Evolutionary conservation across 2,888 invertebrate genomes (phyloP).

Genomic region (Apoda limacodes): DNA sequence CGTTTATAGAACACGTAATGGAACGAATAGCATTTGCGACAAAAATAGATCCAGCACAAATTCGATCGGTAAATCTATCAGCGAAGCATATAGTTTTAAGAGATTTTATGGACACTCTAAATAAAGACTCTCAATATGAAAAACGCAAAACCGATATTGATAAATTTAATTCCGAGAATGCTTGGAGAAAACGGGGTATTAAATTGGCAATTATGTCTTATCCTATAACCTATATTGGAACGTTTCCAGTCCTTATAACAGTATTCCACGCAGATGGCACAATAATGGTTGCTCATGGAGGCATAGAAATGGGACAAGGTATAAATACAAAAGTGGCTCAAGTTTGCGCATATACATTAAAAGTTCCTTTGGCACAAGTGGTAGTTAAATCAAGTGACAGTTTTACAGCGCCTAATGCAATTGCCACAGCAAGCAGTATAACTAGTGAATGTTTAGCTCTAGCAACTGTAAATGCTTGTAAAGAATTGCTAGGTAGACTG

Average conservation of each 20-base stretch:
- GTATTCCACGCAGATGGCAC: slow-evolving; percentile 77
- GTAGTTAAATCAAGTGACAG: slow-evolving; percentile 75
- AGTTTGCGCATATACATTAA: slow-evolving; percentile 76
- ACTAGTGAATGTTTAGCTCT: slow-evolving; percentile 77
- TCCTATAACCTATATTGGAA: slow-evolving; percentile 61
- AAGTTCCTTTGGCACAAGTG: slow-evolving; percentile 71
- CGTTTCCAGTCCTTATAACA: slow-evolving; percentile 70
- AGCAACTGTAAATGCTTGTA: slow-evolving; percentile 67
- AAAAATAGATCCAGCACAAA: slow-evolving; percentile 69
- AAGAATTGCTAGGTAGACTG: slow-evolving; percentile 51
- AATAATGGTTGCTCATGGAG: slow-evolving; percentile 75
- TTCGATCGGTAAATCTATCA: slow-evolving; percentile 65
- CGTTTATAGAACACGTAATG: slow-evolving; percentile 74
- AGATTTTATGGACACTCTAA: slow-evolving; percentile 69
- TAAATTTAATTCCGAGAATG: slow-evolving; percentile 72
- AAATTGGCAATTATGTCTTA: slow-evolving; percentile 75
- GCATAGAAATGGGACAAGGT: too few relatives aligned
- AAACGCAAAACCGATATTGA: slow-evolving; percentile 57
- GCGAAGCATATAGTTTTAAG: slow-evolving; percentile 33
- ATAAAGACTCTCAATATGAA: slow-evolving; percentile 66
- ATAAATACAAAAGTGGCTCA: slow-evolving; percentile 76
- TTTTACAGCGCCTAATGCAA: slow-evolving; percentile 74
- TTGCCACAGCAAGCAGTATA: slow-evolving; percentile 76
- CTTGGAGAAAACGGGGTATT: slow-evolving; percentile 80
- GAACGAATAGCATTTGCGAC: slow-evolving; percentile 71